Evolutionary conservation across 2,888 invertebrate species (phyloP), one percentile per base, ranked within the genome.

Genomic region (Troides oblongomaculatus): DNA sequence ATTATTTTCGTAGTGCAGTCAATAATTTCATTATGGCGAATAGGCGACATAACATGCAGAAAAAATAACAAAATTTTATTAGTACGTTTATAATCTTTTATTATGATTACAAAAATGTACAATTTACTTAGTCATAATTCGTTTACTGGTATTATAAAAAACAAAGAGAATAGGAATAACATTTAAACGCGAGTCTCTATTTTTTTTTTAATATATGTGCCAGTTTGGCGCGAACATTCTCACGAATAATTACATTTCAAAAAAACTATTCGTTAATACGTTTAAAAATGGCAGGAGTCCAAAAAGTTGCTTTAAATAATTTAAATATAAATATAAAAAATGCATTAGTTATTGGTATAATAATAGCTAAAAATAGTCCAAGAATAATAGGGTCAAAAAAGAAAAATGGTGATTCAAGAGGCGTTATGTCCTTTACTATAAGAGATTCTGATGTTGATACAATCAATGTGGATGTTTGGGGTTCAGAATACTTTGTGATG

Each of bases 401-500:
- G 79, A 92, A 93, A 81, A 92, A 86, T 74, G 89, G 89, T 30
- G 93, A 93, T 69, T 86, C 88, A 46, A 93, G 94, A 74, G 95
- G 94, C n/a, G 96, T 97, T 0, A 95, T 96, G 88, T 95, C 94
- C 68, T 96, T 96, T 74, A 97, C 96, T 0, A 74, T 97, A 39
- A 93, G 97, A 73, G 97, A 97, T 87, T 95, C 96, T 0, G 90
- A 94, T 23, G 83, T 93, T 1, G 95, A 96, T 81, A 94, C 95
- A 7, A 95, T 96, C 62, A 97, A 97, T 81, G 95, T 95, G 21
- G 95, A 95, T 72, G 95, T 94, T 72, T 97, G 97, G 97, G 96
- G 96, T 4, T 91, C 94, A 6, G 93, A 93, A 70, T 94, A 94
- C 73, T 94, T 92, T 77, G 90, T 96, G 25, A 89, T 93, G 58